Conservation (phyloP, 2,113 vertebrate species). For the Boulengeromyrus knoepffleri region DNA sequence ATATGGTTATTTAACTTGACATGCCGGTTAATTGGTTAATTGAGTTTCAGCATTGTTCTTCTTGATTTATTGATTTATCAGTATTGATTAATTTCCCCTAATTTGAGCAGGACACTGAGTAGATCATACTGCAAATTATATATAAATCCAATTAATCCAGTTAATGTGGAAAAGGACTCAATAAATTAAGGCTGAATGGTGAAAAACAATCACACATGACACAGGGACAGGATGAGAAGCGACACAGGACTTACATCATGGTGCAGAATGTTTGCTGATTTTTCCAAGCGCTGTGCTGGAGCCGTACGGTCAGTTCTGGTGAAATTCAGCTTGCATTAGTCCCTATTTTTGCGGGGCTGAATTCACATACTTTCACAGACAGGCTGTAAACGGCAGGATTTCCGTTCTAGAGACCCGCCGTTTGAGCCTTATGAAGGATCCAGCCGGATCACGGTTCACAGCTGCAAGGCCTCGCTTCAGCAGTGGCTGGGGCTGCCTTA, state of each 20-base stretch:
- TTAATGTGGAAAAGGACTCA: background rate
- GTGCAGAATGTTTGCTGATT: background rate
- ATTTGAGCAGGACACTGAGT: background rate
- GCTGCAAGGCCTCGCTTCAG: background rate
- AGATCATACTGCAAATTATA: background rate
- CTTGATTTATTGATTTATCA: background rate
- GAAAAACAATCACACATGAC: background rate
- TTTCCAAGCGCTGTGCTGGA: background rate
- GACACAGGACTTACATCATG: background rate
- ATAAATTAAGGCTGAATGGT: background rate
- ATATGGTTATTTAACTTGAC: background rate
- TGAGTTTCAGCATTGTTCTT: background rate
- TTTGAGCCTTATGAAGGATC: background rate
- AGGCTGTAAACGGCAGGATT: background rate
- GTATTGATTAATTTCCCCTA: background rate
- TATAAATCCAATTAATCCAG: background rate
- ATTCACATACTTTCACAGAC: background rate
- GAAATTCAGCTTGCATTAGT: background rate
- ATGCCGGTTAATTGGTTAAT: background rate
- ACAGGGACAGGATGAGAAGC: background rate
- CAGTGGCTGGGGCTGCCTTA: slow-evolving; percentile 1
- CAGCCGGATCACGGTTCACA: background rate
- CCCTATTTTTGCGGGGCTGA: background rate
- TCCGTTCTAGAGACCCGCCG: background rate
- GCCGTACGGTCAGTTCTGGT: background rate